phyloP scores from a whole-genome alignment of 2,888 invertebrate genomes.

The Pelosia muscerda region DNA sequence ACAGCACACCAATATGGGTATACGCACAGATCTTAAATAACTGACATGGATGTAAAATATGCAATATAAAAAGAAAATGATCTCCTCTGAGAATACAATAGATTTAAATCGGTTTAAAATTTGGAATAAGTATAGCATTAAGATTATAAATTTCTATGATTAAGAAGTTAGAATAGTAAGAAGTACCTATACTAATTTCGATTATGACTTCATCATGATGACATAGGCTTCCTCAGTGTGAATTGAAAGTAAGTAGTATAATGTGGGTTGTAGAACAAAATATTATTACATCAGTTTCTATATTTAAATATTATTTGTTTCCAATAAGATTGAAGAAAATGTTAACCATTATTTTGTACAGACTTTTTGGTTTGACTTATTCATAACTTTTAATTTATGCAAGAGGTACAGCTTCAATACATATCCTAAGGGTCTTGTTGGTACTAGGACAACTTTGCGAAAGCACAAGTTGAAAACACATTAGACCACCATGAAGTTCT shows the following conservation, averaged over 20 bases:
- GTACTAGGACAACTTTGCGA: slow-evolving; percentile 23
- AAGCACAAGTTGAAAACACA: slow-evolving; percentile 34
- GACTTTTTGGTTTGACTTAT: background rate
- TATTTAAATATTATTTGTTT: background rate
- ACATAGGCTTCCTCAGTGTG: background rate
- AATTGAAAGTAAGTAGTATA: background rate
- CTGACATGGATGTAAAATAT: background rate
- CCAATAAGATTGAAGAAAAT: background rate
- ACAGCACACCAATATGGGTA: too few species aligned
- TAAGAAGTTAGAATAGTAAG: background rate
- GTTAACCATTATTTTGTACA: background rate
- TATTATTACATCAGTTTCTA: slow-evolving; percentile 11
- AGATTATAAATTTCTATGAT: background rate
- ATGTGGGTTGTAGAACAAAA: background rate
- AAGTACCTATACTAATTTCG: background rate
- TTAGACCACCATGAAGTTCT: slow-evolving; percentile 11
- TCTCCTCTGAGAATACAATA: slow-evolving; percentile 9
- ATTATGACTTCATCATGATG: background rate
- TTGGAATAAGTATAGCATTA: background rate
- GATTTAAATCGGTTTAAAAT: background rate
- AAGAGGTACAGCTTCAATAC: background rate
- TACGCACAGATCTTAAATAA: too few species aligned
- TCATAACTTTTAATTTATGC: background rate
- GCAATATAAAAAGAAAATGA: background rate
- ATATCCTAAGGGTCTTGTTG: background rate